Evolutionary conservation across 2,888 invertebrate species (phyloP).

Genomic region (Melanophora roralis): DNA sequence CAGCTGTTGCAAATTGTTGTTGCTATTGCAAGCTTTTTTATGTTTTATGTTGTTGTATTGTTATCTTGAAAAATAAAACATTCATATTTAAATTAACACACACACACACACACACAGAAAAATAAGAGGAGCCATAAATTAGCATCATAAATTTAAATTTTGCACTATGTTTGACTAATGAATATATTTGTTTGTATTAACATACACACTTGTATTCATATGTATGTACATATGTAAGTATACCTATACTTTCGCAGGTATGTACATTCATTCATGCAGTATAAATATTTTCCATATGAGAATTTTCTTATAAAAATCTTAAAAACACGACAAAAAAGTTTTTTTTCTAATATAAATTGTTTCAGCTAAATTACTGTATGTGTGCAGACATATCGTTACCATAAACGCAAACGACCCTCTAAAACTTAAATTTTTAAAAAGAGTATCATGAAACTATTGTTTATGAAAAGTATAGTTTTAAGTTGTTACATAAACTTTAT

Average conservation of each 20-base stretch:
- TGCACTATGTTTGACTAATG: constrained; percentile 66
- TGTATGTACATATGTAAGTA: neutral
- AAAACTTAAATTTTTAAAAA: too few species aligned
- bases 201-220: neutral
- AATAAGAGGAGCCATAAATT: constrained; percentile 72
- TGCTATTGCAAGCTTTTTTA: constrained; percentile 33
- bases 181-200: constrained; percentile 42
- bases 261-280: too few species aligned
- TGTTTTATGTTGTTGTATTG: constrained; percentile 44
- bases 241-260: too few species aligned
- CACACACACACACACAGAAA: constrained; percentile 4
- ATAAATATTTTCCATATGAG: neutral
- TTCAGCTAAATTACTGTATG: neutral
- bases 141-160: constrained; percentile 72
- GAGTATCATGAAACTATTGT: too few species aligned
- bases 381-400: too few species aligned
- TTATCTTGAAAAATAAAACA: constrained; percentile 46
- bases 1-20: constrained; percentile 55
- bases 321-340: neutral
- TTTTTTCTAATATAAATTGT: neutral
- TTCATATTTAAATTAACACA: neutral
- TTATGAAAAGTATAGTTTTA: too few species aligned
- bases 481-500: too few species aligned
- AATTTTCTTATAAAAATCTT: neutral
- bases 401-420: too few species aligned